These are phyloP conservation scores for Suricata suricatta DNA, from an alignment of 2,113 vertebrate genomes.

Conservation along the genomic window DNA sequence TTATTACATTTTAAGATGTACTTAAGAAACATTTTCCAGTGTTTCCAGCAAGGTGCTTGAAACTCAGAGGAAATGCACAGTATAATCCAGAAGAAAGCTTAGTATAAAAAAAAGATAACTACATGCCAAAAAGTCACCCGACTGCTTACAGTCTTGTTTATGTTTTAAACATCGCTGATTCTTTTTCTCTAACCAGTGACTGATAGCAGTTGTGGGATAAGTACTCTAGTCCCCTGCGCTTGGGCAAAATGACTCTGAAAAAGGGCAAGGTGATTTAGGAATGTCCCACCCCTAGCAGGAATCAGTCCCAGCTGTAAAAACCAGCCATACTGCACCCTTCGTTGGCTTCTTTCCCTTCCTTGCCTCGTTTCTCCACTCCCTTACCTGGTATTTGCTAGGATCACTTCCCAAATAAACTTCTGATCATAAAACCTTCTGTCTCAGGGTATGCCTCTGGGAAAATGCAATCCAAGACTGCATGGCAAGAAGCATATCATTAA, in stretches of 20 bases:
- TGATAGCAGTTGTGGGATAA: not conserved
- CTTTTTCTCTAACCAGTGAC: not conserved
- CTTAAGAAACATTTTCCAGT: slow-evolving; percentile 42
- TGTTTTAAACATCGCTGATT: not conserved
- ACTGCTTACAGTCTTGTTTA: not conserved
- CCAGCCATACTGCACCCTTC: not conserved
- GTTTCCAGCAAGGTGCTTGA: slow-evolving; percentile 32
- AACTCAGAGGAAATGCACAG: slow-evolving; percentile 37
- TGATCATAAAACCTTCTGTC: slow-evolving; percentile 29
- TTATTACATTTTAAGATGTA: slow-evolving; percentile 42
- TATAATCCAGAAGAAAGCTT: slow-evolving; percentile 24
- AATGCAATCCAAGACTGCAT: not conserved
- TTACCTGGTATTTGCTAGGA: not conserved
- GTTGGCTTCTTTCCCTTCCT: not conserved
- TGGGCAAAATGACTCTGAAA: not conserved
- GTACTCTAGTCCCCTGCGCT: not conserved
- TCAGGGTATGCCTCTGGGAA: not conserved
- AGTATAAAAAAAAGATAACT: not conserved
- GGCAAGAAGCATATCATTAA: not conserved
- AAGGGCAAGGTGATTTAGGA: not conserved
- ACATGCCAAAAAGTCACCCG: not conserved
- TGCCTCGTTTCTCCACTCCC: not conserved
- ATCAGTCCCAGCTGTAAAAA: not conserved
- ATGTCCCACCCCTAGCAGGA: not conserved
- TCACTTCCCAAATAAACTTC: not conserved